Conservation (phyloP, 35 echinoderm and acorn worm species). For the Diadema setosum region DNA sequence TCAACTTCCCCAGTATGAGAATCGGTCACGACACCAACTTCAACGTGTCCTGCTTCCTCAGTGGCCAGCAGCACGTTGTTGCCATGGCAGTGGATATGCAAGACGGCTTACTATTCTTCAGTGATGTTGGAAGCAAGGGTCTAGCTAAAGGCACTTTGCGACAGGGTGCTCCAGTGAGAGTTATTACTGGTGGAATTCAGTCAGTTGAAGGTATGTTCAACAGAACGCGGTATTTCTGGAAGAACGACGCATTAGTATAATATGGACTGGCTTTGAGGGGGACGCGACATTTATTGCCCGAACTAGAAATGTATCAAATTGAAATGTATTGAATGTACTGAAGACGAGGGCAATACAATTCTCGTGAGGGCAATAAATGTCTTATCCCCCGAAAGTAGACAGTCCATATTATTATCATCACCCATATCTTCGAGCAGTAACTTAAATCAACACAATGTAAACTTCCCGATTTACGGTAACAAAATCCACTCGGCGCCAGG, state of each 20-base stretch:
- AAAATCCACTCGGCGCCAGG: too few species aligned
- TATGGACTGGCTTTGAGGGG: too few species aligned
- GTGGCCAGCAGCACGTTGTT: conserved; percentile 23
- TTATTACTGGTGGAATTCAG: conserved; percentile 50
- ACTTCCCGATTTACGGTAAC: too few species aligned
- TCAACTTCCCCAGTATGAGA: conserved; percentile 60
- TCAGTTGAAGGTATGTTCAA: conserved; percentile 66
- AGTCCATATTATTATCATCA: too few species aligned
- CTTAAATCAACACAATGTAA: too few species aligned
- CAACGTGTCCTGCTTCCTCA: conserved; percentile 51
- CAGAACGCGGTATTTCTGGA: neutral
- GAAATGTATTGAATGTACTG: neutral
- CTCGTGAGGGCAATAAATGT: too few species aligned
- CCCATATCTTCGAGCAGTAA: too few species aligned
- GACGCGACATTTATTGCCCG: too few species aligned
- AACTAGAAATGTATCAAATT: neutral
- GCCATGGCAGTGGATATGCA: conserved; percentile 53
- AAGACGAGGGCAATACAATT: too few species aligned
- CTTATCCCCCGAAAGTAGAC: too few species aligned
- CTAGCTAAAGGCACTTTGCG: conserved; percentile 32
- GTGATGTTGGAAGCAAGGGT: conserved; percentile 11
- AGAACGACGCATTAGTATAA: too few species aligned
- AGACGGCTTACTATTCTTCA: conserved; percentile 67
- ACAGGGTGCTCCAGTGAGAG: neutral
- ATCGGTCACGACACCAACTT: neutral